These are phyloP conservation scores for Listrodromus nycthemerus DNA, from an alignment of 2,888 invertebrate genomes.

Conservation along the genomic window DNA sequence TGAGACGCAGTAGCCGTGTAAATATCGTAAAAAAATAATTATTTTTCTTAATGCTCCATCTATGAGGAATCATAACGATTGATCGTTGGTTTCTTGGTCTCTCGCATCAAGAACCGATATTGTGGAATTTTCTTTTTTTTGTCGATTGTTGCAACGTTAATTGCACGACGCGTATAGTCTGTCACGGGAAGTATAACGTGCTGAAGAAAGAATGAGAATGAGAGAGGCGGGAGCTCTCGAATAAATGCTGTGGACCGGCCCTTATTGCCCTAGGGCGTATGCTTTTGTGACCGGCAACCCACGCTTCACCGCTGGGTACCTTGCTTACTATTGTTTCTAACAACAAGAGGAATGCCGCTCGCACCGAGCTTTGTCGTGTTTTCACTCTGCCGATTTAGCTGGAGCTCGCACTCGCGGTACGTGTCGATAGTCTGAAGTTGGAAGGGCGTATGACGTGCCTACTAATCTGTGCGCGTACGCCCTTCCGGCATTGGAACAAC, in stretches of 20 bases:
- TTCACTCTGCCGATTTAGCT: conserved; percentile 23
- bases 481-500: background rate
- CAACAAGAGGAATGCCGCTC: conserved; percentile 59
- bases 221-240: conserved; percentile 46
- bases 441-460: too few relatives aligned
- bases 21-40: conserved; percentile 12
- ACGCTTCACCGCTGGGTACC: conserved; percentile 51
- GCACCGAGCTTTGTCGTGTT: conserved; percentile 64
- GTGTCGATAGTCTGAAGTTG: too few relatives aligned
- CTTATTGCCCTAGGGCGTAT: conserved; percentile 63
- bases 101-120: too few relatives aligned
- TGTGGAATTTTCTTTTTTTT: background rate
- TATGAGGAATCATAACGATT: too few relatives aligned
- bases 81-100: too few relatives aligned
- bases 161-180: conserved; percentile 58
- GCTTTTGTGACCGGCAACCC: conserved; percentile 49
- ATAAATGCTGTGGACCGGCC: conserved; percentile 56
- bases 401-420: conserved; percentile 29
- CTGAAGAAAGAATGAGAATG: conserved; percentile 35
- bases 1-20: conserved; percentile 21
- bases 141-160: background rate
- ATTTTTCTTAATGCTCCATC: background rate
- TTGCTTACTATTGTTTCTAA: conserved; percentile 68
- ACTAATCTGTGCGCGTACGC: too few relatives aligned
- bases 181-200: conserved; percentile 59